A percentile compares a stretch with the other conserved stretches of the same genome.
These are phyloP conservation scores for Zaprionus ghesquierei DNA, from an alignment of 1,140 invertebrate genomes.

Conservation along the genomic window DNA sequence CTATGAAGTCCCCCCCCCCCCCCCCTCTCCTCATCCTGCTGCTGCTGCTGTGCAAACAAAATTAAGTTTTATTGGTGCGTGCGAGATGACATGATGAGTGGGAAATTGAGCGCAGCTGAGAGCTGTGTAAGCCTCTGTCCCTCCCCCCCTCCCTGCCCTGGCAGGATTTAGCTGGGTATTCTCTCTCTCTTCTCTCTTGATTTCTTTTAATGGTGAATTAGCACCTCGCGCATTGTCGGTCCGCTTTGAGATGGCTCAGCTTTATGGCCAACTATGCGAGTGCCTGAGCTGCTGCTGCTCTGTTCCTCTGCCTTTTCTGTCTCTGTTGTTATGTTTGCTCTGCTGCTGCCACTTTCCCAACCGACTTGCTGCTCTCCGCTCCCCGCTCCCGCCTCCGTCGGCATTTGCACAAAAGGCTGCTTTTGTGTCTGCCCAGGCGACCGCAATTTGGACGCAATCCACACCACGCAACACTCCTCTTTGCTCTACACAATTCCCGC, in stretches of 20 bases:
- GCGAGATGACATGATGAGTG: slow-evolving; percentile 52
- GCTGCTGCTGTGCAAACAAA: slow-evolving; percentile 61
- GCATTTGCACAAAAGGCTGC: slow-evolving; percentile 63
- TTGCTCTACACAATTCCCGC: not conserved
- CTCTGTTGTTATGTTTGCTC: not conserved
- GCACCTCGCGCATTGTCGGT: slow-evolving; percentile 50
- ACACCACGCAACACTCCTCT: no score
- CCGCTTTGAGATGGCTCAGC: not conserved
- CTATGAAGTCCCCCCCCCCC: not conserved
- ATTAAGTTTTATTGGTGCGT: slow-evolving; percentile 79
- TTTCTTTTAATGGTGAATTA: slow-evolving; percentile 81
- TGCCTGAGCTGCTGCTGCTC: not conserved
- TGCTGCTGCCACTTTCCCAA: slow-evolving; percentile 46
- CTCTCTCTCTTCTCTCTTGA: slow-evolving; percentile 34
- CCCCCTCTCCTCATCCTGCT: not conserved
- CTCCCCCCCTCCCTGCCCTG: not conserved
- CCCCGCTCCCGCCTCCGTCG: slow-evolving; percentile 1
- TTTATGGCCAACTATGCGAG: slow-evolving; percentile 55
- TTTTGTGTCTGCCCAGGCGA: slow-evolving; percentile 54
- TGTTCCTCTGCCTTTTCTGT: no score
- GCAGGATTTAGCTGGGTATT: not conserved
- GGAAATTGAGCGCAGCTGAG: slow-evolving; percentile 48
- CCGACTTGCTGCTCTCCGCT: slow-evolving; percentile 2
- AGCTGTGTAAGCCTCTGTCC: not conserved
- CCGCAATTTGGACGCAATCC: slow-evolving; percentile 56